Base-by-base conservation (phyloP, 2,888 invertebrate species). In the Spilarctia lutea region DNA sequence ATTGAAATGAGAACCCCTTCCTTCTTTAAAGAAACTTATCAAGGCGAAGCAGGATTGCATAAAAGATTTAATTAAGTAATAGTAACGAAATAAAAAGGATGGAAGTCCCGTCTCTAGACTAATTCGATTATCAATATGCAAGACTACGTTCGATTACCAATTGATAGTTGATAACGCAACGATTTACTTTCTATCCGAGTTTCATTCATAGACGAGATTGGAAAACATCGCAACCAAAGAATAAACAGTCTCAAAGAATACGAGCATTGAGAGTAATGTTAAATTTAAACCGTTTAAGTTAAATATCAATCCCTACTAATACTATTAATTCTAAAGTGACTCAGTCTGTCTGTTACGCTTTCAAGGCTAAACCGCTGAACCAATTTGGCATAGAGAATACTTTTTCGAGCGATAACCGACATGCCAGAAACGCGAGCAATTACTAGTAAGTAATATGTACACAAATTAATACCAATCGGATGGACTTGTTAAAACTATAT, bases 101-200 rank as follows among this genome's bases (percentile, higher is more conserved):
- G 30, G 24, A 45, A 2, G 35, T 35, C 30, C 20, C n/a, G 11
- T 68, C 30, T 45, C 20, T 20, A 48, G 16, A 20, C 27, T 68
- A 68, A 45, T 48, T 48, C 20, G 45, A 68, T 48, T 20, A 68
- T 48, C 18, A 68, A 68, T 30, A 48, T 68, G 68, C 68, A 68
- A 30, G 68, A 68, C 45, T 68, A 74, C 52, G 60, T 73, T 52
- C 18, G 33, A 76, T 83, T 73, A 73, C 70, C 71, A 71, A 79
- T 63, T 33, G 73, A 74, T 78, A 73, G 79, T 66, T 70, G 70
- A 76, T 66, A 68, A 68, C 30, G 68, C 16, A 68, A 30, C 11
- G 30, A 68, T 48, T 7, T 20, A 68, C 45, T 45, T 68, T 68
- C 45, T 30, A 48, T 68, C 45, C 45, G 45, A 30, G 45, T 48